A percentile compares a stretch with the other conserved stretches of the same genome.
These are phyloP conservation scores for Microctonus aethiopoides DNA, from an alignment of 2,888 invertebrate genomes.

Conservation along the genomic window DNA sequence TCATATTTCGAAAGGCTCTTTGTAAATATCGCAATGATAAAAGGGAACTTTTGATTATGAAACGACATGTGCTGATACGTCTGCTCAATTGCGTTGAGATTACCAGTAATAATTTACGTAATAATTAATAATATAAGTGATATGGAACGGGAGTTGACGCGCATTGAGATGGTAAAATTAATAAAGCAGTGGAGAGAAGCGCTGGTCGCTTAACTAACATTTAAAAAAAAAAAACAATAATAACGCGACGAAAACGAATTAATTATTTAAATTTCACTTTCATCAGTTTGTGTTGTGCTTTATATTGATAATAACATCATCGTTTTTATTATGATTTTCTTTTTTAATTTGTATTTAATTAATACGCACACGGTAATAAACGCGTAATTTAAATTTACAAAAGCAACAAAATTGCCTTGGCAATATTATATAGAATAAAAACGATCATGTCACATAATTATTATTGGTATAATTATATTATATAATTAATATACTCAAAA, in stretches of 20 bases:
- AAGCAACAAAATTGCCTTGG: background rate
- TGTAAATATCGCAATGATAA: conserved; percentile 16
- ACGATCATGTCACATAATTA: background rate
- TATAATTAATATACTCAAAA: background rate
- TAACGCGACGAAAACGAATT: background rate
- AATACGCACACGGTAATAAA: background rate
- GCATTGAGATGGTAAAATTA: conserved; percentile 1
- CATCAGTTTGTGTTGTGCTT: background rate
- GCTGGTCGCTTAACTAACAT: conserved; percentile 31
- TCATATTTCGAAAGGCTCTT: conserved; percentile 33
- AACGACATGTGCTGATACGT: conserved; percentile 54
- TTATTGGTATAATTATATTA: too few relatives aligned
- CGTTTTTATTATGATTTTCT: background rate
- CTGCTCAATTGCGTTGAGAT: conserved; percentile 62
- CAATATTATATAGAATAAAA: background rate
- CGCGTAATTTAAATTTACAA: background rate
- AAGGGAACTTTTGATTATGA: conserved; percentile 24
- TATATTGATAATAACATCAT: background rate
- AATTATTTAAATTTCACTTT: conserved; percentile 1
- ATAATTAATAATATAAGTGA: conserved; percentile 36
- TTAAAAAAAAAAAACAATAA: background rate
- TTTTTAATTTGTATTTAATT: background rate
- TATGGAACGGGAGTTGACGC: background rate
- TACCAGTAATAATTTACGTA: too few relatives aligned
- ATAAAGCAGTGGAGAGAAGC: conserved; percentile 14